Conservation (phyloP, 2,888 invertebrate species). For the Aphidoletes aphidimyza region DNA sequence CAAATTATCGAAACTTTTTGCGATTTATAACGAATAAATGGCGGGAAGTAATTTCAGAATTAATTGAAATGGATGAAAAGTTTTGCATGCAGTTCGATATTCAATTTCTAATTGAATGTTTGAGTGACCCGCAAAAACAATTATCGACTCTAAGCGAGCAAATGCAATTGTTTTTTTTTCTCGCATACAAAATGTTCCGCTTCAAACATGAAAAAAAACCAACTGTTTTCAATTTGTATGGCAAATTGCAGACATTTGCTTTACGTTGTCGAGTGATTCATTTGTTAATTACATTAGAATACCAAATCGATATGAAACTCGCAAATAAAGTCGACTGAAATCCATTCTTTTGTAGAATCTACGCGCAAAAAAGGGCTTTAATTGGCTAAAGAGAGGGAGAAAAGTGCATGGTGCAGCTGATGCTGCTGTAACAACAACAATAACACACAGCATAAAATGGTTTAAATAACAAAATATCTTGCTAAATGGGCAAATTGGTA, state of each 20-base stretch:
- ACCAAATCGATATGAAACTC: background rate
- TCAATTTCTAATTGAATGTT: slow-evolving; percentile 35
- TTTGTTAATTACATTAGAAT: slow-evolving; percentile 37
- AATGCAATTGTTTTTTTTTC: no score
- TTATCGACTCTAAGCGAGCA: background rate
- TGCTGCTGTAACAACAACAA: no score
- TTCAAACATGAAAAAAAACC: no score
- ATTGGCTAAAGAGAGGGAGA: background rate
- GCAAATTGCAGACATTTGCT: background rate
- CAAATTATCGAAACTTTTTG: slow-evolving; percentile 27
- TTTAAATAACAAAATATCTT: slow-evolving; percentile 30
- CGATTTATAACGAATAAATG: slow-evolving; percentile 23
- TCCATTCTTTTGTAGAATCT: background rate
- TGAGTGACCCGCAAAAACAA: background rate
- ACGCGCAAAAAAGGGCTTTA: background rate
- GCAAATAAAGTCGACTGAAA: background rate
- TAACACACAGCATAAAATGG: background rate
- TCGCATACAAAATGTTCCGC: background rate
- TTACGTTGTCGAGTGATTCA: slow-evolving; percentile 4
- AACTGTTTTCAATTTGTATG: no score
- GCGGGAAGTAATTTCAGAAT: background rate
- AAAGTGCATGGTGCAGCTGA: background rate
- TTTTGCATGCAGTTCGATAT: slow-evolving; percentile 2
- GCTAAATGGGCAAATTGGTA: slow-evolving; percentile 36
- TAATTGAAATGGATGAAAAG: slow-evolving; percentile 17